Conservation (phyloP, 2,888 invertebrate species). For the Mellilla xanthometata region DNA sequence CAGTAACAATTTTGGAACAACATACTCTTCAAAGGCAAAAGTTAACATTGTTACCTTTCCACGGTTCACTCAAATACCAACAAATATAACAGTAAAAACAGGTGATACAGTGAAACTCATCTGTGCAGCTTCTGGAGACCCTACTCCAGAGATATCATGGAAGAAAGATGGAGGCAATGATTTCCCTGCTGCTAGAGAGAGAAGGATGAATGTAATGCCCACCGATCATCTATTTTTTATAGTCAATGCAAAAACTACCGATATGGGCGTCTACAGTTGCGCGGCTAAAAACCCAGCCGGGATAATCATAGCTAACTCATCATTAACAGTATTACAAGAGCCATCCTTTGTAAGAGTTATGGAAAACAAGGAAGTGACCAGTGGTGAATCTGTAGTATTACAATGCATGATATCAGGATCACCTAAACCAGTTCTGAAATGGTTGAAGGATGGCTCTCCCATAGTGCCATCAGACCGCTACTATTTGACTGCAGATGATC, state of each 20-base stretch:
- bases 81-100: slow-evolving; percentile 91
- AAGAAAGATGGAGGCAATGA: slow-evolving; percentile 96
- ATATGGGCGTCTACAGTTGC: slow-evolving; percentile 96
- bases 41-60: slow-evolving; percentile 95
- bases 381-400: slow-evolving; percentile 92
- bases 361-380: slow-evolving; percentile 91
- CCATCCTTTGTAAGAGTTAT: slow-evolving; percentile 93
- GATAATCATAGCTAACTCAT: slow-evolving; percentile 92
- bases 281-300: slow-evolving; percentile 96
- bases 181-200: slow-evolving; percentile 96
- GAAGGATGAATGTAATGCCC: slow-evolving; percentile 96
- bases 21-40: slow-evolving; percentile 93
- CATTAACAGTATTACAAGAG: slow-evolving; percentile 91
- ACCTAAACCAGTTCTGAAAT: slow-evolving; percentile 90
- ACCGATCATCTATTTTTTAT: slow-evolving; percentile 96
- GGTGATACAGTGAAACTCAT: slow-evolving; percentile 94
- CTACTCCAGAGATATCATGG: slow-evolving; percentile 94
- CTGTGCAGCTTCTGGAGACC: slow-evolving; percentile 95
- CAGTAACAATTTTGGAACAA: slow-evolving; percentile 93
- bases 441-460: slow-evolving; percentile 92
- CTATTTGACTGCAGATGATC: slow-evolving; percentile 93
- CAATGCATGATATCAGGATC: slow-evolving; percentile 94
- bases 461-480: slow-evolving; percentile 90
- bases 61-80: slow-evolving; percentile 91
- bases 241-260: slow-evolving; percentile 93